phyloP scores from a whole-genome alignment of 2,113 vertebrate genomes.

The Myrmecobius fasciatus region DNA sequence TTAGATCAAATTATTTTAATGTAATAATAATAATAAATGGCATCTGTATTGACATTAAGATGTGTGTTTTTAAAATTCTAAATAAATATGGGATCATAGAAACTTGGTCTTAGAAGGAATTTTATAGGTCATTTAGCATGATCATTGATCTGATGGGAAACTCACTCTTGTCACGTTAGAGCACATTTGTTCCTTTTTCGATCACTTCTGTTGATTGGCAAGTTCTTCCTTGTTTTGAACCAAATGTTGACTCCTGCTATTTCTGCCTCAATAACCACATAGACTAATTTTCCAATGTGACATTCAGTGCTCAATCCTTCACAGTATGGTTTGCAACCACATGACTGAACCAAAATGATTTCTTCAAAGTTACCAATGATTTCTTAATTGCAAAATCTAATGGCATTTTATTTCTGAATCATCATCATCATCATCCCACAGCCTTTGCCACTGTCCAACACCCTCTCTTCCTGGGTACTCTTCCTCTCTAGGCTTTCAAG shows the following conservation, averaged over 20 bases:
- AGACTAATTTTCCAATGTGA: background rate
- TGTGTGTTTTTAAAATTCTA: background rate
- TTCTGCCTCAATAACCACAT: background rate
- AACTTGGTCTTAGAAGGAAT: background rate
- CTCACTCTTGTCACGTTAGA: background rate
- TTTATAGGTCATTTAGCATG: background rate
- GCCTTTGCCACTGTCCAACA: background rate
- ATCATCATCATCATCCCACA: background rate
- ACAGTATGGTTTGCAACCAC: background rate
- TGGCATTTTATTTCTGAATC: background rate
- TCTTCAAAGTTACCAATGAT: background rate
- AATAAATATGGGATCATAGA: background rate
- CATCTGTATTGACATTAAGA: background rate
- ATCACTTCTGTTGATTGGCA: background rate
- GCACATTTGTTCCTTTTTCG: background rate
- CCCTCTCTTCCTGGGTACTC: background rate
- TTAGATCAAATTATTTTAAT: background rate
- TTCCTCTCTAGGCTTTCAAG: background rate
- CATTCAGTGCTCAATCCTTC: background rate
- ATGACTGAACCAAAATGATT: background rate
- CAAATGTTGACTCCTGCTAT: background rate
- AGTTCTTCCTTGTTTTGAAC: background rate
- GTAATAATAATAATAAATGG: background rate
- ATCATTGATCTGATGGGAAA: background rate
- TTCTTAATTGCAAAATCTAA: background rate